These are phyloP conservation scores for Drosophila sechellia DNA, from an alignment of 1,140 invertebrate species.

Conservation along the genomic window DNA sequence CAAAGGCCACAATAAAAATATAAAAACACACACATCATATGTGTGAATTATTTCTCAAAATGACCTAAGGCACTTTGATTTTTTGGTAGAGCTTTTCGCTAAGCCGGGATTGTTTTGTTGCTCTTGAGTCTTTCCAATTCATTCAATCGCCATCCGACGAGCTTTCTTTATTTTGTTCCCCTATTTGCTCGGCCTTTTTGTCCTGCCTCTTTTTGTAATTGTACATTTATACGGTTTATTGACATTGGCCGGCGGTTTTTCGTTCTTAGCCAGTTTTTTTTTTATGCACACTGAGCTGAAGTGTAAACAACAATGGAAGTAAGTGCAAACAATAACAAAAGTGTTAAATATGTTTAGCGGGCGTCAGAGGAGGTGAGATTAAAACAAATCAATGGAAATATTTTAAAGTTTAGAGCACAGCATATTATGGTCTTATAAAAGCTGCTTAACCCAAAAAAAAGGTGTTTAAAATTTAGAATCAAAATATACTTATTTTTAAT, in stretches of 20 bases:
- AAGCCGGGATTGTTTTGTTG: constrained; percentile 18
- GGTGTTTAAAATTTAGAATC: too few relatives aligned
- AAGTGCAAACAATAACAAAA: constrained; percentile 67
- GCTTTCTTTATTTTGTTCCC: constrained; percentile 43
- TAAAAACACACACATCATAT: constrained; percentile 47
- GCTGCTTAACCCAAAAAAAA: too few relatives aligned
- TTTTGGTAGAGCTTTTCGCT: constrained; percentile 20
- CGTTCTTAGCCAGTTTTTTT: constrained; percentile 55
- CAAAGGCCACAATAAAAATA: constrained; percentile 41
- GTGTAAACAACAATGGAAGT: constrained; percentile 63
- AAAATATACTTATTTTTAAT: too few relatives aligned
- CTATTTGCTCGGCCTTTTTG: constrained; percentile 23
- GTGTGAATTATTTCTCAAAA: constrained; percentile 66
- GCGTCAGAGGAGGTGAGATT: neutral
- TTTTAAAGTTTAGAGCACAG: too few relatives aligned
- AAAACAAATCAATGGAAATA: neutral
- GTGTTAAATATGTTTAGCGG: constrained; percentile 42
- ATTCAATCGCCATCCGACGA: constrained; percentile 8
- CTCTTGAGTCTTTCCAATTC: constrained; percentile 7
- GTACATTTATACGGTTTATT: constrained; percentile 70
- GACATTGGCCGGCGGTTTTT: constrained; percentile 59
- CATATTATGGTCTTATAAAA: too few relatives aligned
- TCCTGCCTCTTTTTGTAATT: constrained; percentile 37
- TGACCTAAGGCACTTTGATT: constrained; percentile 42
- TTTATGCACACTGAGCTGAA: constrained; percentile 61